Evolutionary conservation across 2,113 vertebrate species (phyloP).

Genomic region (Ictidomys tridecemlineatus): DNA sequence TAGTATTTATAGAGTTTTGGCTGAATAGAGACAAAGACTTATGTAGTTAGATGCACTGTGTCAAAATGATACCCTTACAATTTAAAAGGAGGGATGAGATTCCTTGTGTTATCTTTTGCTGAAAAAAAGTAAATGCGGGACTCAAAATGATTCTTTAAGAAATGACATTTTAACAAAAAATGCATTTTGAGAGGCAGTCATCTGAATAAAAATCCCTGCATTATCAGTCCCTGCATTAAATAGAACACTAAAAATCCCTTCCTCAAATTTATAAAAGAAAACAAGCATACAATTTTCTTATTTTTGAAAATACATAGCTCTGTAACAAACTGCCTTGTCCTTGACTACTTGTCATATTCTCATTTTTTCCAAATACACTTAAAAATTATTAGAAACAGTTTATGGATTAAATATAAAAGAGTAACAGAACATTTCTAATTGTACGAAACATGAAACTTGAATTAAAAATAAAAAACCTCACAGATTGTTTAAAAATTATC

Average conservation of each 20-base stretch:
- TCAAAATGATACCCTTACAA: not conserved
- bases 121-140: not conserved
- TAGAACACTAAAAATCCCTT: constrained; percentile 10
- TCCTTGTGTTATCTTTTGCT: not conserved
- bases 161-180: constrained; percentile 22
- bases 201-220: constrained; percentile 16
- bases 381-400: not conserved
- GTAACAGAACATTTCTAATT: not conserved
- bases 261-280: constrained; percentile 41
- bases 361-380: not conserved
- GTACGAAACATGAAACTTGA: not conserved
- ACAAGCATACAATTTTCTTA: not conserved
- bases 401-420: not conserved
- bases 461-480: too few species aligned
- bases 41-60: not conserved
- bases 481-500: not conserved
- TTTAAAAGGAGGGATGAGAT: not conserved
- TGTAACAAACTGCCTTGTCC: not conserved
- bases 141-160: constrained; percentile 39
- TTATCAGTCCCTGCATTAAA: constrained; percentile 9
- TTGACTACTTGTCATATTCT: not conserved
- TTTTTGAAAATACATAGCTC: not conserved
- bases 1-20: constrained; percentile 28
- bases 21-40: not conserved
- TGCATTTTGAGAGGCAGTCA: constrained; percentile 4